Evolutionary conservation across 2,888 invertebrate genomes (phyloP), one percentile per base, ranked within the genome.

Genomic region (Ochlodes sylvanus): DNA sequence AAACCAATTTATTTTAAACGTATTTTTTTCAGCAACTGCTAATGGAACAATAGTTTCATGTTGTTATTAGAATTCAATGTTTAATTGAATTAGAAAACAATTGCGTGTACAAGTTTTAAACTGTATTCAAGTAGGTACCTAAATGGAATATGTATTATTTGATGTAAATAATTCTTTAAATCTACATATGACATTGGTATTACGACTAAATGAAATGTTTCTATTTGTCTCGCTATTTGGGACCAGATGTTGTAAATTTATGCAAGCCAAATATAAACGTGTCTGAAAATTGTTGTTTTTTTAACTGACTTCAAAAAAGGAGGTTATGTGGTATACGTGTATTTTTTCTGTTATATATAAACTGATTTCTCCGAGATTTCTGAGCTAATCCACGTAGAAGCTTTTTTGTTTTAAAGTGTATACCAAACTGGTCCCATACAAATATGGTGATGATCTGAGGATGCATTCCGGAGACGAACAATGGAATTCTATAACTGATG

Each of bases 201-300:
- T 56, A 57, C 27, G 47, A 58, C 65, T 50, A 65, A 50, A 65
- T 52, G 34, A 27, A 50, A 65, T 50, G 17, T 55, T 63, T 21
- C 64, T 50, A 14, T 75, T 72, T 76, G 78, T 82, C 77, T 77
- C 82, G 76, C 50, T 58, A 52, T 52, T 27, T 80, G 85, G 85
- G 83, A 83, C 86, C 85, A 87, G 79, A 77, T 76, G 74, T 79
- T 83, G 79, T 77, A 65, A 75, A 74, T 76, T 76, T 77, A 68
- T 80, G 81, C 76, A 83, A 81, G 80, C 83, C 84, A 86, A 87
- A 87, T 87, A 87, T 78, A 85, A 21, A 52, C 14, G 19, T 52
- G 52, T 52, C 52, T 52, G 52, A 52, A 52, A 79, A 77, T 78
- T 77, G 79, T 76, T 71, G 68, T 68, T 67, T 70, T 74, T 73